A percentile compares a stretch with the other conserved stretches of the same genome.
Evolutionary conservation across 2,888 invertebrate species (phyloP).

Genomic region (Lasioglossum villosulum): DNA sequence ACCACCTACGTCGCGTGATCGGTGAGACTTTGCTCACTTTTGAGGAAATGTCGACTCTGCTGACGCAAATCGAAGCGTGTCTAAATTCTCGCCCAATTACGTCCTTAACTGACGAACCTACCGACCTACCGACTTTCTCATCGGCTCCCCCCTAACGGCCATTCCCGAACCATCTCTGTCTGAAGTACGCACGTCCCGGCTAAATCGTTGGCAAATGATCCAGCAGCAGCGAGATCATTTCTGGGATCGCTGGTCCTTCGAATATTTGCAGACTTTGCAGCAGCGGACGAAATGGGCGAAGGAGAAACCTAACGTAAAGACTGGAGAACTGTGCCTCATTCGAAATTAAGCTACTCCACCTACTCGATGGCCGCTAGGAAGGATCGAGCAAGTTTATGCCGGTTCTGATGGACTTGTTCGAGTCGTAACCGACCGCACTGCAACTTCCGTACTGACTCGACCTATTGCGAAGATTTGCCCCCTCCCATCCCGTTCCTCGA

Average conservation of each 20-base stretch:
- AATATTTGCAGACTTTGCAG: neutral
- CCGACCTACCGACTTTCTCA: neutral
- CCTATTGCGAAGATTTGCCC: neutral
- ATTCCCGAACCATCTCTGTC: neutral
- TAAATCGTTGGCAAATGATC: neutral
- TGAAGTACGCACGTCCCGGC: neutral
- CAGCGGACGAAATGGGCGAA: neutral
- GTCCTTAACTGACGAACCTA: accelerated
- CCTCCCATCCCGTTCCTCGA: too few species aligned
- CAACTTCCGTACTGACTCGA: neutral
- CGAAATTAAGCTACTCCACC: neutral
- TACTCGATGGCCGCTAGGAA: neutral
- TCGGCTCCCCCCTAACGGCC: neutral
- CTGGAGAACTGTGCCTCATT: neutral
- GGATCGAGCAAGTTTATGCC: neutral
- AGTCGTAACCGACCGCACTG: neutral
- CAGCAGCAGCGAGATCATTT: neutral
- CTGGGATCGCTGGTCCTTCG: neutral
- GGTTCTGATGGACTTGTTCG: neutral
- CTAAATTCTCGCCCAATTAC: neutral
- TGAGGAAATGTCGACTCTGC: neutral
- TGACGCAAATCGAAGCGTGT: too few species aligned
- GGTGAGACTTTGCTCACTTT: neutral
- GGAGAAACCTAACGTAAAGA: neutral
- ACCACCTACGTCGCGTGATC: neutral